Base-by-base conservation (phyloP, 2,888 invertebrate genomes). In the Eupithecia subumbrata region DNA sequence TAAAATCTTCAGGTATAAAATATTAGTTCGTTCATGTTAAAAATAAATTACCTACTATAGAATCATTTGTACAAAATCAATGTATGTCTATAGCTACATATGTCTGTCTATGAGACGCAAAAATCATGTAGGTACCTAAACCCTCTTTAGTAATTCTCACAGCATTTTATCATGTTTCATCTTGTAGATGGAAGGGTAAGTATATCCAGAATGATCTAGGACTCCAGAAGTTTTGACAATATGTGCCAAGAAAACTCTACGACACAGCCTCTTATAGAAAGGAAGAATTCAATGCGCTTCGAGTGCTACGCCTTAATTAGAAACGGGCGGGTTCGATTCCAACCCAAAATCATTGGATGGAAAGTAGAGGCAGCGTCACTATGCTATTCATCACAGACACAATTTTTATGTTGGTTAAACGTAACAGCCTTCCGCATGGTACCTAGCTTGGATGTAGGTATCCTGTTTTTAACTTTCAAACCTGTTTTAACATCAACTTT, bases 401-500 rank as follows among this genome's bases (percentile, higher is more conserved):
- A 56, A 22, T 60, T 25, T 60, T 25, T 60, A 56, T 56, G 22
- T 60, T 60, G n/a, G n/a, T 52, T n/a, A 11, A n/a, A 56, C 52
- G 22, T 11, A 56, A 5, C 48, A 8, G 56, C 56, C 22, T 22
- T 56, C 25, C 5, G 4, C 60, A 1, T 25, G 12, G 25, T 60
- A 5, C 60, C 60, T 60, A 60, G 25, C 25, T 60, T 25, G 11
- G 22, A 56, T 56, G 12, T 22, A 56, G 5, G 22, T 12, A 22
- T 56, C 22, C 12, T 22, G 56, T 56, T 56, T 56, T 22, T 1
- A n/a, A 25, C 60, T 60, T 60, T 60, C 60, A 25, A 60, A 60
- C 60, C 60, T 25, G 60, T 60, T 60, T 60, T 60, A 12, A 60
- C 25, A 60, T 60, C 60, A 25, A 60, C 60, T 25, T 60, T 60